These are phyloP conservation scores for Tauraco erythrolophus DNA, from an alignment of 2,113 vertebrate species.

Conservation along the genomic window DNA sequence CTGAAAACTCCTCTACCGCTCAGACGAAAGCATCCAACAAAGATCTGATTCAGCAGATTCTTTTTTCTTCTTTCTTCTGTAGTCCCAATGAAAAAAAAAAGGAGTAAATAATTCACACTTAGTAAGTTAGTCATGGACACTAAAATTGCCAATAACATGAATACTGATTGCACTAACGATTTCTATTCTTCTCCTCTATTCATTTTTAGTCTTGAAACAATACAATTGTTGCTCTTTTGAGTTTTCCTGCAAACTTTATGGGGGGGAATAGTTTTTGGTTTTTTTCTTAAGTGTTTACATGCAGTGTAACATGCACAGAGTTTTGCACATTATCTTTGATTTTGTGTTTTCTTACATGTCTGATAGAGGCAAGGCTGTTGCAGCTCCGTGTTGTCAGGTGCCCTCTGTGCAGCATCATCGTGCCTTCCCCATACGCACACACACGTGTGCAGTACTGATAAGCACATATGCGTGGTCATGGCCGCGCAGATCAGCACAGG, in stretches of 20 bases:
- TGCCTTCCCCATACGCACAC: neutral
- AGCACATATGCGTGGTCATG: neutral
- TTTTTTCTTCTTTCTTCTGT: conserved; percentile 32
- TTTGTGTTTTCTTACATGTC: neutral
- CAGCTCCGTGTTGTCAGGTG: neutral
- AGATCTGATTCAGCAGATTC: conserved; percentile 61
- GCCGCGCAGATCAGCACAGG: neutral
- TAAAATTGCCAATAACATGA: neutral
- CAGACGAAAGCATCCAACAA: conserved; percentile 32
- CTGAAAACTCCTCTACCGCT: conserved; percentile 59
- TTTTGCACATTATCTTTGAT: neutral
- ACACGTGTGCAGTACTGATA: neutral
- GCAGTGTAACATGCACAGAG: neutral
- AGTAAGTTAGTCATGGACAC: neutral
- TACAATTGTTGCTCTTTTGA: neutral
- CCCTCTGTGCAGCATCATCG: accelerated
- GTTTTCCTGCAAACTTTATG: neutral
- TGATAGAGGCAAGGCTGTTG: neutral
- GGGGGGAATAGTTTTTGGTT: neutral
- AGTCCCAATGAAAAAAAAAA: neutral
- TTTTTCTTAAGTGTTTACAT: neutral
- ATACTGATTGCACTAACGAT: neutral
- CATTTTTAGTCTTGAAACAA: conserved; percentile 30
- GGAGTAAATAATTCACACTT: conserved; percentile 24
- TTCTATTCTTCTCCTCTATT: conserved; percentile 11